Percentiles rank a stretch among this genome's conserved stretches.
These are phyloP conservation scores for Atherinomorus stipes DNA, from an alignment of 2,113 vertebrate genomes.

Conservation along the genomic window DNA sequence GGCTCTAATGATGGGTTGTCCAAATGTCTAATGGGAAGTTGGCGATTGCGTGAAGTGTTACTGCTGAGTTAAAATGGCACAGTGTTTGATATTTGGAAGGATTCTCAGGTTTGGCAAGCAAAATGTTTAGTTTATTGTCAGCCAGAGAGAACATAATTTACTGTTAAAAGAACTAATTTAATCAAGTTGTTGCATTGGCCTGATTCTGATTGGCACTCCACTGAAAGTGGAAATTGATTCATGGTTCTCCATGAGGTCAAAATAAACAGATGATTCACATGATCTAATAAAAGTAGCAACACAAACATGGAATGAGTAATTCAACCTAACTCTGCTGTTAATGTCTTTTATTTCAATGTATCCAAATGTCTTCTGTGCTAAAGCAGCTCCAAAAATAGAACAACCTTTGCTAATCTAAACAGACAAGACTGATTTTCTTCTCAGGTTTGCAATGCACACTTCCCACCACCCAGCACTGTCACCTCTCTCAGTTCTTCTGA, in stretches of 20 bases:
- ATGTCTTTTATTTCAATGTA: background rate
- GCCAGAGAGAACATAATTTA: slow-evolving; percentile 35
- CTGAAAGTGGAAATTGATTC: background rate
- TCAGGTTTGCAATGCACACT: slow-evolving; percentile 40
- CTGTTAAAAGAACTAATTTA: slow-evolving; percentile 14
- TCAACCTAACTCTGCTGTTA: background rate
- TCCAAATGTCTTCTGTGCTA: slow-evolving; percentile 23
- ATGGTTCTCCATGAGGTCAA: slow-evolving; percentile 4
- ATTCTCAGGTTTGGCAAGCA: slow-evolving; percentile 3
- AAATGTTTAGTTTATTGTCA: slow-evolving; percentile 32
- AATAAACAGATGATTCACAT: slow-evolving; percentile 13
- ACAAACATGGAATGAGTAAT: background rate
- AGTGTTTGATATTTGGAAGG: slow-evolving; percentile 4
- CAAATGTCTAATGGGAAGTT: slow-evolving; percentile 29
- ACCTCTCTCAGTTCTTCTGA: slow-evolving; percentile 41
- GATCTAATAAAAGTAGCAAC: background rate
- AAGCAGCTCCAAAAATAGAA: slow-evolving; percentile 66
- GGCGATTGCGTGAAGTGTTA: background rate
- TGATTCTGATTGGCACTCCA: slow-evolving; percentile 13
- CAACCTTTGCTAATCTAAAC: slow-evolving; percentile 47
- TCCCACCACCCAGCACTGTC: slow-evolving; percentile 34
- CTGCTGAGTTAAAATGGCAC: slow-evolving; percentile 13
- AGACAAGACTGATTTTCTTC: slow-evolving; percentile 52
- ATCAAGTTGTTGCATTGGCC: slow-evolving; percentile 17
- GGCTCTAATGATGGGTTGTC: slow-evolving; percentile 8